Percentiles rank a stretch among this genome's conserved stretches.
Evolutionary conservation across 2,888 invertebrate genomes (phyloP).

Genomic region (Sphaerophoria rueppellii): DNA sequence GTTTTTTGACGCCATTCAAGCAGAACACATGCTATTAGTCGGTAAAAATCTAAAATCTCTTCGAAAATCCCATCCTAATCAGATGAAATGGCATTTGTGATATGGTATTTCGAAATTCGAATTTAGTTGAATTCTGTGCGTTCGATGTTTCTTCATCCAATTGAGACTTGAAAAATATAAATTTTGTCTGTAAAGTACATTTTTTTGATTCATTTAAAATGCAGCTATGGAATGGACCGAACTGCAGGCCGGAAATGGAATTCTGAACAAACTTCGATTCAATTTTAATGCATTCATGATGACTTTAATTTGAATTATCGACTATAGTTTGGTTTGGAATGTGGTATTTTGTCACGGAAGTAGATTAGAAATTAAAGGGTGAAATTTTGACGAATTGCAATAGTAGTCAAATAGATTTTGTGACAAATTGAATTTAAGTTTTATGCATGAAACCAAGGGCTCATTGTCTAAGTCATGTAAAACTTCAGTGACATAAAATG

Average conservation of each 20-base stretch:
- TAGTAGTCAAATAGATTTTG: neutral
- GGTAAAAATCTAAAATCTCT: constrained; percentile 9
- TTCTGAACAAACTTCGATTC: constrained; percentile 8
- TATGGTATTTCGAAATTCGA: constrained; percentile 2
- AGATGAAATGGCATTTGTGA: constrained; percentile 15
- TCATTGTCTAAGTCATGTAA: too few species aligned
- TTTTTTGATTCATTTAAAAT: constrained; percentile 44
- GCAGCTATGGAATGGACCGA: neutral
- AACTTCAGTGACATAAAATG: too few species aligned
- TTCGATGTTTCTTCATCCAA: neutral
- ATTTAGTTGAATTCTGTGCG: neutral
- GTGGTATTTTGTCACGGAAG: constrained; percentile 4
- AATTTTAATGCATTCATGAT: constrained; percentile 34
- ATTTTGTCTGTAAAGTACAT: constrained; percentile 14
- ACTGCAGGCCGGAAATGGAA: constrained; percentile 18
- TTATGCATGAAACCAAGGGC: neutral
- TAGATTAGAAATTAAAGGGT: neutral
- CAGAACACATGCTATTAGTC: constrained; percentile 45
- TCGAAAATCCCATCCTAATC: constrained; percentile 24
- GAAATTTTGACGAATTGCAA: too few species aligned
- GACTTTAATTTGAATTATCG: constrained; percentile 12
- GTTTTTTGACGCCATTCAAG: constrained; percentile 45
- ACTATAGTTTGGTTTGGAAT: neutral
- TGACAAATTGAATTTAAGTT: neutral
- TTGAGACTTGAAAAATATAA: constrained; percentile 6